Evolutionary conservation across 2,888 invertebrate species (phyloP).

Genomic region (Gasteruption jaculator): DNA sequence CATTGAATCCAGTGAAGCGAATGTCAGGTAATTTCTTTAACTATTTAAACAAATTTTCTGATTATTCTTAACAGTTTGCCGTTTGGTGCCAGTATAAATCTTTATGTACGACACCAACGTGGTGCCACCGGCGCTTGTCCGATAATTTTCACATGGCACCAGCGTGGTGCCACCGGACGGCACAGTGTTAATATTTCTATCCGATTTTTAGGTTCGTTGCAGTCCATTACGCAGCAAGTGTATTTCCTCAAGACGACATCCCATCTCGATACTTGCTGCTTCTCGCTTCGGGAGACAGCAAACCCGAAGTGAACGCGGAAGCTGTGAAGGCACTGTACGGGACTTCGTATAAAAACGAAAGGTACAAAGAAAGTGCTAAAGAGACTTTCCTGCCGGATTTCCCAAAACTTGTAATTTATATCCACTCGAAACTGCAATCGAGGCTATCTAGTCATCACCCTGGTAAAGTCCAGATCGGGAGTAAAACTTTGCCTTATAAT

Average conservation of each 20-base stretch:
- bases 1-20: slow-evolving; percentile 72
- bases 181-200: too few relatives aligned
- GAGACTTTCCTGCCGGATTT: slow-evolving; percentile 67
- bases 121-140: too few relatives aligned
- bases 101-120: too few relatives aligned
- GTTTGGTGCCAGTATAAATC: too few relatives aligned
- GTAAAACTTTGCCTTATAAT: slow-evolving; percentile 68
- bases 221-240: slow-evolving; percentile 73
- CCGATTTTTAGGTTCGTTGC: slow-evolving; percentile 81
- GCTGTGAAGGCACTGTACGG: slow-evolving; percentile 74
- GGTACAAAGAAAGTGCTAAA: slow-evolving; percentile 35
- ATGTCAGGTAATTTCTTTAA: slow-evolving; percentile 33
- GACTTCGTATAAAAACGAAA: slow-evolving; percentile 51
- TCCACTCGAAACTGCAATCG: slow-evolving; percentile 53
- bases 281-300: slow-evolving; percentile 77
- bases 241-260: slow-evolving; percentile 78
- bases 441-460: slow-evolving; percentile 44
- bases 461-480: slow-evolving; percentile 62
- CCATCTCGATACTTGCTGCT: slow-evolving; percentile 79
- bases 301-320: slow-evolving; percentile 72
- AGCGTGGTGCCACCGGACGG: too few relatives aligned
- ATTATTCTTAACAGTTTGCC: too few relatives aligned
- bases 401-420: slow-evolving; percentile 65
- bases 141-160: too few relatives aligned
- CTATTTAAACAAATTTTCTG: slow-evolving; percentile 3